A percentile compares a stretch with the other conserved stretches of the same genome.
Evolutionary conservation across 1,140 invertebrate genomes (phyloP).

Genomic region (Drosophila kanapiae): DNA sequence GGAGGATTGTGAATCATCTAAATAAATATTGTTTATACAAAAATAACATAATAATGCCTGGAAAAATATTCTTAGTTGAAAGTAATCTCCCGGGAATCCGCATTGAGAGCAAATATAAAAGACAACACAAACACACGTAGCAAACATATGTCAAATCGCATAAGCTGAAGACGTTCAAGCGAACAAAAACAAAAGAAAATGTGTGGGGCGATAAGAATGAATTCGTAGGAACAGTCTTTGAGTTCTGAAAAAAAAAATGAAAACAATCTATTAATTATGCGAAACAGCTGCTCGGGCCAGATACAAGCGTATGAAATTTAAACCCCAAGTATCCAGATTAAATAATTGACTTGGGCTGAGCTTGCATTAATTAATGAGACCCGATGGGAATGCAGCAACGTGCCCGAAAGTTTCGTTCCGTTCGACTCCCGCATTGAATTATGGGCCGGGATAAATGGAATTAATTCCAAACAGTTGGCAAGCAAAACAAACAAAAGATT

Average conservation of each 20-base stretch:
- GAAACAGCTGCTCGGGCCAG: constrained; percentile 39
- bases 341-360: constrained; percentile 33
- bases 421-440: constrained; percentile 10
- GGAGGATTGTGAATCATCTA: constrained; percentile 14
- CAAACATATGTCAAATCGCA: constrained; percentile 36
- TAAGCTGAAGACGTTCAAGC: constrained; percentile 11
- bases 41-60: background rate
- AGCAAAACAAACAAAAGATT: constrained; percentile 65
- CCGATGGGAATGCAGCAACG: constrained; percentile 8
- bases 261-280: constrained; percentile 34
- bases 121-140: constrained; percentile 48
- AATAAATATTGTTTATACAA: constrained; percentile 2
- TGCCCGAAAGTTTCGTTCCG: constrained; percentile 2
- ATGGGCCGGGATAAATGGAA: constrained; percentile 39
- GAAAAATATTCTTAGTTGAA: background rate
- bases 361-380: constrained; percentile 38
- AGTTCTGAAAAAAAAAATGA: background rate
- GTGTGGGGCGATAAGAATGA: constrained; percentile 34
- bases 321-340: constrained; percentile 4
- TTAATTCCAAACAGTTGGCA: constrained; percentile 54
- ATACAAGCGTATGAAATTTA: constrained; percentile 13
- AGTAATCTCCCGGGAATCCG: constrained; percentile 17
- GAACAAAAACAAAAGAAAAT: constrained; percentile 2
- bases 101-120: constrained; percentile 20
- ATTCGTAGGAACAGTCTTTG: constrained; percentile 3